Percentiles rank a stretch among this genome's conserved stretches.
Conservation (phyloP, 2,888 invertebrate genomes). For the Pseudococcus jackbeardsleyi region DNA sequence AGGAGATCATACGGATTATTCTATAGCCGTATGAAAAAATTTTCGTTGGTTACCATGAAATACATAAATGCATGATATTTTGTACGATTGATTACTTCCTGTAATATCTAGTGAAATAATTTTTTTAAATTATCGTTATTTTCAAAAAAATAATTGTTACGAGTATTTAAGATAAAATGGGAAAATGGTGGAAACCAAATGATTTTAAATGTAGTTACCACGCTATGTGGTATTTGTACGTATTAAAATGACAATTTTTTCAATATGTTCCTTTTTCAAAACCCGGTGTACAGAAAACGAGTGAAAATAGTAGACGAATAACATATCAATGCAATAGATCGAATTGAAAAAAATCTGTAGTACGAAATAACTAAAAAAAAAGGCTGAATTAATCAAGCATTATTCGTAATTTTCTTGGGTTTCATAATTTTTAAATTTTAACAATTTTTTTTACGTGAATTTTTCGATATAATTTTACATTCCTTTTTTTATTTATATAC, state of each 20-base stretch:
- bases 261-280: background rate
- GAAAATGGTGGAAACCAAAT: conserved; percentile 18
- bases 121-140: conserved; percentile 42
- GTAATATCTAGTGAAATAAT: conserved; percentile 48
- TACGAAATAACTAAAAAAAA: background rate
- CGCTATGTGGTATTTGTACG: background rate
- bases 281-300: background rate
- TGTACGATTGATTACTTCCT: conserved; percentile 19
- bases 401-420: conserved; percentile 6
- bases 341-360: background rate
- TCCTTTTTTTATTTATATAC: conserved; percentile 5
- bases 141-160: conserved; percentile 22
- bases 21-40: conserved; percentile 78
- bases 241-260: background rate
- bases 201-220: conserved; percentile 8
- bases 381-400: conserved; percentile 46
- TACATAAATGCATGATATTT: conserved; percentile 11
- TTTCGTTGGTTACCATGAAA: conserved; percentile 58
- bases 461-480: conserved; percentile 37
- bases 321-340: conserved; percentile 23
- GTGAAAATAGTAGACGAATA: background rate
- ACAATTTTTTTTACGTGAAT: background rate
- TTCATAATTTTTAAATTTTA: conserved; percentile 26
- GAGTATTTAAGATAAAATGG: conserved; percentile 24
- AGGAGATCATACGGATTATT: conserved; percentile 79